Evolutionary conservation across 2,113 vertebrate genomes (phyloP).

Genomic region (Oxyura jamaicensis): DNA sequence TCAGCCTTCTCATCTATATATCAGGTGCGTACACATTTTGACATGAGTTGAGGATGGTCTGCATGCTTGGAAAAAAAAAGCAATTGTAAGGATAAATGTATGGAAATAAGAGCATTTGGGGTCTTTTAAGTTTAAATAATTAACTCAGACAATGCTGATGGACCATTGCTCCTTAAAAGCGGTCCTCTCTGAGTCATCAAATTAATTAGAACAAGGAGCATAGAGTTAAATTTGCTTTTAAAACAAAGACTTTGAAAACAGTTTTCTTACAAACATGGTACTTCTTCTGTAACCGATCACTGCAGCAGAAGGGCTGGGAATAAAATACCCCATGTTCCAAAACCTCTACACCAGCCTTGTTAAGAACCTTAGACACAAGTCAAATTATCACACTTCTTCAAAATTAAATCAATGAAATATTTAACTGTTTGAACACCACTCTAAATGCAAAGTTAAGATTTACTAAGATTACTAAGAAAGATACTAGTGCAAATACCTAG

Average conservation of each 20-base stretch:
- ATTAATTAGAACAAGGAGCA: neutral
- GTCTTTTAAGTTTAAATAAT: neutral
- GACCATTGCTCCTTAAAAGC: neutral
- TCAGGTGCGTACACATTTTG: neutral
- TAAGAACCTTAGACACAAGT: neutral
- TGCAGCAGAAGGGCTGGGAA: neutral
- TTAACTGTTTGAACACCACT: neutral
- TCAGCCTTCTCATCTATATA: neutral
- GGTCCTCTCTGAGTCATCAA: neutral
- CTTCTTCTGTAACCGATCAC: neutral
- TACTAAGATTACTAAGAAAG: neutral
- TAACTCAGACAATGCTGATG: neutral
- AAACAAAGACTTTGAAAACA: neutral
- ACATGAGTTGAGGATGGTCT: neutral
- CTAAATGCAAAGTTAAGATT: neutral
- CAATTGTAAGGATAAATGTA: neutral
- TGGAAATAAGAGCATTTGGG: neutral
- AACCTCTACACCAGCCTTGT: neutral
- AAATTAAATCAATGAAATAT: neutral
- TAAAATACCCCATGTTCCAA: neutral
- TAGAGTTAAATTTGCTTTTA: neutral
- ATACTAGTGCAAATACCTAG: neutral
- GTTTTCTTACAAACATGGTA: neutral
- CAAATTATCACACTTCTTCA: rapidly evolving
- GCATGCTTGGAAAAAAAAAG: neutral